A percentile compares a stretch with the other conserved stretches of the same genome.
Conservation (phyloP, 2,113 vertebrate species). For the Terrapene triunguis region DNA sequence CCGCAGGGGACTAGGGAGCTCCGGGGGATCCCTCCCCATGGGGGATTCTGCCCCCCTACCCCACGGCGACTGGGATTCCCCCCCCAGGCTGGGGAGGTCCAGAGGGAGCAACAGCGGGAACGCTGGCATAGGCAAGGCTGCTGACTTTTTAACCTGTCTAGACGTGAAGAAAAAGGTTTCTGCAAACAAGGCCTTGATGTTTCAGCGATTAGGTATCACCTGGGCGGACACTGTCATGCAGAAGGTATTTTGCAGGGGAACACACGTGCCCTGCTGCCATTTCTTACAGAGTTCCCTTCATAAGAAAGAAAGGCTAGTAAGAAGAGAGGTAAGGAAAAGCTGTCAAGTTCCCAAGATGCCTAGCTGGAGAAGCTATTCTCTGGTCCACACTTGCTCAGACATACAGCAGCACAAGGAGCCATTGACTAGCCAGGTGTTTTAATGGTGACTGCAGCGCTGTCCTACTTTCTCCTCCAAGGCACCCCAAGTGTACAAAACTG, state of each 20-base stretch:
- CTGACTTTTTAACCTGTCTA: background rate
- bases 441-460: background rate
- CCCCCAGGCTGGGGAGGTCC: no score
- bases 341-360: background rate
- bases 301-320: background rate
- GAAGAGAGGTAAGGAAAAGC: background rate
- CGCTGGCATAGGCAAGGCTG: background rate
- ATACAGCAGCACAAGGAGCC: background rate
- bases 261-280: background rate
- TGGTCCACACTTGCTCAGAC: background rate
- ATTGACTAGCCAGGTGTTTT: background rate
- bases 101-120: background rate
- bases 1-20: no score
- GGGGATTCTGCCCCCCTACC: no score
- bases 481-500: background rate
- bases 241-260: background rate
- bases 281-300: background rate
- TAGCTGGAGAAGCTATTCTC: background rate
- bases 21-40: no score
- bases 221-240: background rate
- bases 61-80: no score
- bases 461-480: background rate
- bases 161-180: background rate
- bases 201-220: background rate
- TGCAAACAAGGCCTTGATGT: background rate